A percentile compares a stretch with the other conserved stretches of the same genome.
phyloP scores from a whole-genome alignment of 2,113 vertebrate genomes.

The Synodontis membranacea region DNA sequence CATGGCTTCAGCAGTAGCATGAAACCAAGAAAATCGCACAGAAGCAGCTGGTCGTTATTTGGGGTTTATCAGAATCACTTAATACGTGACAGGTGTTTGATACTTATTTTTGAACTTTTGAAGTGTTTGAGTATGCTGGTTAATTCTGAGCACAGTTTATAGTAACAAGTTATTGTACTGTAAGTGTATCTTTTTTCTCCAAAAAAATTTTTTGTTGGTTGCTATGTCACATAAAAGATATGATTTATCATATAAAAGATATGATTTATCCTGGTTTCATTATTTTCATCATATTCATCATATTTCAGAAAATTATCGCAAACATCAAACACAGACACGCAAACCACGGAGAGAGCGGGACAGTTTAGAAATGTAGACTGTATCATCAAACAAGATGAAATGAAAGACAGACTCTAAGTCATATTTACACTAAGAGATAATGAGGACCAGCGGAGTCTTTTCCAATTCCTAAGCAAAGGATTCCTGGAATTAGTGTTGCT shows the following conservation, averaged over 20 bases:
- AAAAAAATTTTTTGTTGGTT: not conserved
- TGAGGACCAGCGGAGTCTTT: not conserved
- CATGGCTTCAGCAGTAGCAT: not conserved
- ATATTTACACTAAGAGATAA: not conserved
- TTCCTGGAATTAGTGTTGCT: not conserved
- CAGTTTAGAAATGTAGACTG: not conserved
- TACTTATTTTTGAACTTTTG: not conserved
- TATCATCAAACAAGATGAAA: not conserved
- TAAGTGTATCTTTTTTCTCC: not conserved
- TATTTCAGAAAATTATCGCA: not conserved
- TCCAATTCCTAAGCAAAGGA: not conserved
- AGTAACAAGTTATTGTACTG: not conserved
- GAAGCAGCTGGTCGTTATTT: not conserved
- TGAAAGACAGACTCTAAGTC: not conserved
- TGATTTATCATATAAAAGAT: not conserved
- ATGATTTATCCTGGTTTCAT: not conserved
- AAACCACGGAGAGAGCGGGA: not conserved
- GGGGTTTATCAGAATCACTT: not conserved
- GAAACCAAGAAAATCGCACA: not conserved
- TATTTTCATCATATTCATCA: too few relatives aligned
- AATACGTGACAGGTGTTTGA: not conserved
- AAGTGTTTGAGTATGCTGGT: not conserved
- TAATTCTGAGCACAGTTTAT: not conserved
- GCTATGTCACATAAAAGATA: not conserved
- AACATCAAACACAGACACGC: not conserved